Evolutionary conservation across 2,797 vertebrate genomes (phyloP), one percentile per base, ranked within the genome.

Genomic region (Clarias platycephalus): DNA sequence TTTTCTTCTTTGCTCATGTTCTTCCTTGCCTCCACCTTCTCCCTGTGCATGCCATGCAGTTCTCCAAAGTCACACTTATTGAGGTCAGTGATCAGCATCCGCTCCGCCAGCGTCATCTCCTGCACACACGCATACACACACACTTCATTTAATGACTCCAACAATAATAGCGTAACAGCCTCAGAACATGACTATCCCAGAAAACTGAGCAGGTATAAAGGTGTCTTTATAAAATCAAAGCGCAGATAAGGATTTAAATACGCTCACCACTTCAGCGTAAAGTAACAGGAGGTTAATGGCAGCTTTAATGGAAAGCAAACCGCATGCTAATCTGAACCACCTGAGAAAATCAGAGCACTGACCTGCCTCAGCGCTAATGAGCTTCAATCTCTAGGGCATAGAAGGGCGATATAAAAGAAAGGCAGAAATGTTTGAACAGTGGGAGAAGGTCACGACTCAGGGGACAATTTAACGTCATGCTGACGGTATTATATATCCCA

Each of bases 61-160:
- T 95, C 94, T 49, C 89, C 90, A 84, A 96, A 95, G 89, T 95
- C 91, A 88, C 95, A 95, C 84, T 94, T 95, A 72, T 94, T 89
- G 70, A 96, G 92, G 77, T 95, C 88, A 62, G 82, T 60, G 84
- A 96, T 95, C 81, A 94, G 83, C 2, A 57, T 87, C 60, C 88
- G 92, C 86, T 96, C 95, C 57, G 94, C 90, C 5, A 90, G 44
- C 49, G 88, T 95, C 95, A 96, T 95, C 88, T 95, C 94, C 95
- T 96, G 40, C 62, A 37, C 37, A 62, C 16, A 67, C 68, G 40
- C 22, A 58, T 31, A 31, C 16, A 58, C 49, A 24, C 40, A 58
- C 44, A 2, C 2, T 7, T 62, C 18, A 67, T 55, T 66, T 31
- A 58, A 5, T 75, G 16, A 55, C 24, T 31, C 13, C 18, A 15